Conservation (phyloP, 2,888 invertebrate species). For the Perdita meconis region DNA sequence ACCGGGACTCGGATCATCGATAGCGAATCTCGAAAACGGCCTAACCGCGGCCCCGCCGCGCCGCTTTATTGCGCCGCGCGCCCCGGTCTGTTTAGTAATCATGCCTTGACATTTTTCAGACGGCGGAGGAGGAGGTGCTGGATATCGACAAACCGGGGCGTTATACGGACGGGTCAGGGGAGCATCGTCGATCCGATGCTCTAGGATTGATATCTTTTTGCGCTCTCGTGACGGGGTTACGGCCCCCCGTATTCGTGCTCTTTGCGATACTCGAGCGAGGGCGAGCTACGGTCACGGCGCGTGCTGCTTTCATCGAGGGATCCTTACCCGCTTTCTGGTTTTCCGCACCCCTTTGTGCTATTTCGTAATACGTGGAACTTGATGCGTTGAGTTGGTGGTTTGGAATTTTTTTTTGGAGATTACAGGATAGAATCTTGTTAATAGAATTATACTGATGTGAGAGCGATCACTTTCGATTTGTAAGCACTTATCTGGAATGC, state of each 20-base stretch:
- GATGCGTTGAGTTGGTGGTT: no score
- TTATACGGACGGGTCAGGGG: conserved; percentile 28
- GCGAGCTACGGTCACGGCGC: background rate
- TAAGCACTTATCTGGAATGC: no score
- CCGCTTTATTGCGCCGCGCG: no score
- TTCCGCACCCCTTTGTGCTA: no score
- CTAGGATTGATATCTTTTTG: conserved; percentile 33
- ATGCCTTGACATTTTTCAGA: conserved; percentile 61
- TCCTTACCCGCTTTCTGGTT: background rate
- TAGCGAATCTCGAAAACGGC: conserved; percentile 65
- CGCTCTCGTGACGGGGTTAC: background rate
- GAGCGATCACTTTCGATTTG: no score
- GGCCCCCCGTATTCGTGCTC: background rate
- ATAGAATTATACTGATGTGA: no score
- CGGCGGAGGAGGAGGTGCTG: conserved; percentile 11
- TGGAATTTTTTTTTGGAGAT: no score
- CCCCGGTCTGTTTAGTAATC: conserved; percentile 66
- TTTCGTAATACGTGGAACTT: no score
- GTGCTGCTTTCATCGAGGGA: background rate
- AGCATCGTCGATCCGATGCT: conserved; percentile 31
- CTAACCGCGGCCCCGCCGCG: conserved; percentile 44
- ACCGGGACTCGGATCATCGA: conserved; percentile 51
- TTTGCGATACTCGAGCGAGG: background rate
- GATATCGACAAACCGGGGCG: conserved; percentile 31
- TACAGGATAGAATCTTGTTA: no score